phyloP scores from a whole-genome alignment of 1,140 invertebrate genomes.

The Orussus abietinus region DNA sequence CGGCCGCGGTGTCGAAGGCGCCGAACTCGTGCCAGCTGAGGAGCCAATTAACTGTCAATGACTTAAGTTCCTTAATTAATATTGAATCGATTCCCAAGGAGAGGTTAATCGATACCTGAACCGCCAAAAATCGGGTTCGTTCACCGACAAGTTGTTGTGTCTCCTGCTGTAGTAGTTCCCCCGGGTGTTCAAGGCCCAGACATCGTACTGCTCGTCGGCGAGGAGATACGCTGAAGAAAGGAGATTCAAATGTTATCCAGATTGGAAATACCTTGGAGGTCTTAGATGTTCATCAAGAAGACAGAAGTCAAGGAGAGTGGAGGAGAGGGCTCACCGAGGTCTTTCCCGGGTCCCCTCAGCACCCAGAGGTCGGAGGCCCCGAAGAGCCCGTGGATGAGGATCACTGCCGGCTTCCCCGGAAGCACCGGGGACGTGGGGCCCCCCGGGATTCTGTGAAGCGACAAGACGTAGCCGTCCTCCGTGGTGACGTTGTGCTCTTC shows the following conservation, averaged over 20 bases:
- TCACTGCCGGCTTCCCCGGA: constrained; percentile 40
- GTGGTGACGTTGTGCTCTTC: constrained; percentile 59
- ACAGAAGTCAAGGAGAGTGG: background rate
- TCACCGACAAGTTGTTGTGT: constrained; percentile 51
- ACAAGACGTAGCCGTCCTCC: constrained; percentile 60
- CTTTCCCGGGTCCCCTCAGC: constrained; percentile 50
- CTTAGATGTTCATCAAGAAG: too few relatives aligned
- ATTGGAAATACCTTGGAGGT: too few relatives aligned
- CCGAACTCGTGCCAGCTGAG: constrained; percentile 59
- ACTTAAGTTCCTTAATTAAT: constrained; percentile 6
- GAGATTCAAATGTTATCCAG: too few relatives aligned
- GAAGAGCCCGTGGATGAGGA: constrained; percentile 59
- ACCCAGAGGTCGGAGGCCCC: constrained; percentile 57
- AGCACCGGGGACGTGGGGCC: constrained; percentile 29
- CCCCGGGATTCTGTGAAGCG: constrained; percentile 57
- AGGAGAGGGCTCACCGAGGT: constrained; percentile 42
- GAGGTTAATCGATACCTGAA: constrained; percentile 30
- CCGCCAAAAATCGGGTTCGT: constrained; percentile 57
- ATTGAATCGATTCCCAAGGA: background rate
- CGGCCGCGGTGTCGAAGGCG: constrained; percentile 57
- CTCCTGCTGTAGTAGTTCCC: constrained; percentile 63
- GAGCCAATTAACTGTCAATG: background rate
- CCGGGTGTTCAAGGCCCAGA: constrained; percentile 68
- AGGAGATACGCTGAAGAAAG: constrained; percentile 56
- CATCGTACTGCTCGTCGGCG: constrained; percentile 63